A percentile compares a stretch with the other conserved stretches of the same genome.
These are phyloP conservation scores for Drosophila pseudoananassae DNA, from an alignment of 1,140 invertebrate species.

Conservation along the genomic window DNA sequence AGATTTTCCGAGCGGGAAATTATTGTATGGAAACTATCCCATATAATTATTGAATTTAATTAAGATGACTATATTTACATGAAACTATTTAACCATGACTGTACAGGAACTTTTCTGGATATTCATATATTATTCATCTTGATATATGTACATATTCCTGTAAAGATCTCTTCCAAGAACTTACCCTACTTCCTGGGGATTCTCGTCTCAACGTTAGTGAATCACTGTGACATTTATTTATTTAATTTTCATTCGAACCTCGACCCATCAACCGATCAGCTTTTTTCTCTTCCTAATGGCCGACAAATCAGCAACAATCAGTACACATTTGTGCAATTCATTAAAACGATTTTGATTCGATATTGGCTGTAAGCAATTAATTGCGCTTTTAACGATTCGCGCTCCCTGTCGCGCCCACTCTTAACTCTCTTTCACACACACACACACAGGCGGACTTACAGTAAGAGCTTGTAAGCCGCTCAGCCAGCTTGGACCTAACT, in stretches of 20 bases:
- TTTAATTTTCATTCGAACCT: slow-evolving; percentile 9
- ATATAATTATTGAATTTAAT: neutral
- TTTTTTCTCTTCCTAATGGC: slow-evolving; percentile 13
- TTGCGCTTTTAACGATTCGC: slow-evolving; percentile 71
- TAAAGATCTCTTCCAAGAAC: slow-evolving; percentile 12
- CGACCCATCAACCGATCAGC: slow-evolving; percentile 14
- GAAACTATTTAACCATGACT: neutral
- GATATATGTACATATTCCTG: neutral
- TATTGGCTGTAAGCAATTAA: slow-evolving; percentile 72
- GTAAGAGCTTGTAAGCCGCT: slow-evolving; percentile 18
- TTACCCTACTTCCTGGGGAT: slow-evolving; percentile 14
- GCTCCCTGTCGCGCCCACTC: slow-evolving; percentile 14
- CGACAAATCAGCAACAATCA: slow-evolving; percentile 58
- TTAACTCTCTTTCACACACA: slow-evolving; percentile 15
- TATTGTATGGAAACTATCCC: neutral
- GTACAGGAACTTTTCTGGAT: neutral
- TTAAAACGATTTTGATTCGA: slow-evolving; percentile 78
- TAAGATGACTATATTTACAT: neutral
- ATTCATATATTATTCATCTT: neutral
- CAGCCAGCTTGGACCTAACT: slow-evolving; percentile 18
- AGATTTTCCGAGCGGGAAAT: neutral
- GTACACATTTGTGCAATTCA: slow-evolving; percentile 79
- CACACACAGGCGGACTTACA: slow-evolving; percentile 1
- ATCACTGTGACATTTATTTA: slow-evolving; percentile 27
- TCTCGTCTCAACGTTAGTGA: neutral